Percentiles rank a stretch among this genome's conserved stretches.
Conservation (phyloP, 2,797 vertebrate species). For the Tenualosa ilisha region DNA sequence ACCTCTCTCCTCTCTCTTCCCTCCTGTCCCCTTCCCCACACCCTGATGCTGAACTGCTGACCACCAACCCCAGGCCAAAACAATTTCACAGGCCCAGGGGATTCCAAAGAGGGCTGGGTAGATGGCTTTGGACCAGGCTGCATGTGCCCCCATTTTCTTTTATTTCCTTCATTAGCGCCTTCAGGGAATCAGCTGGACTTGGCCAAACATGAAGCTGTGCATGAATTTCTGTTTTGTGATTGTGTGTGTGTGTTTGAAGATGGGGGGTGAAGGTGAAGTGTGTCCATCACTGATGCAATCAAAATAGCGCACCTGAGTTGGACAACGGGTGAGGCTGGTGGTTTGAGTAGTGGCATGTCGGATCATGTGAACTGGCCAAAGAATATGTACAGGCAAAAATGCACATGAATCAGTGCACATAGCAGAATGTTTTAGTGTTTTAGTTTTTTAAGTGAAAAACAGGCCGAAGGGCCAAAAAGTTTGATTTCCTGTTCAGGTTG, state of each 20-base stretch:
- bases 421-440: slow-evolving; percentile 15
- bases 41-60: slow-evolving; percentile 36
- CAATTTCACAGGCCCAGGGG: slow-evolving; percentile 35
- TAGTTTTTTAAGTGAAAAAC: not conserved
- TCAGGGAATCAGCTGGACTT: not conserved
- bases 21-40: not conserved
- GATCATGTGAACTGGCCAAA: not conserved
- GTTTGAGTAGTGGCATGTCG: not conserved
- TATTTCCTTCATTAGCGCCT: not conserved
- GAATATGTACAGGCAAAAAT: not conserved
- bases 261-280: not conserved
- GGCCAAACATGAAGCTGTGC: not conserved
- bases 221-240: not conserved
- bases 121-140: not conserved
- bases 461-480: not conserved
- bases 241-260: not conserved
- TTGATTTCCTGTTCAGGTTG: not conserved
- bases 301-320: not conserved
- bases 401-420: not conserved
- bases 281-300: not conserved
- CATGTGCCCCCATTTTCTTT: not conserved
- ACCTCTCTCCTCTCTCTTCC: not conserved
- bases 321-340: not conserved
- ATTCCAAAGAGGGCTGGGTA: not conserved
- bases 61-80: not conserved